Conservation (phyloP, 2,888 invertebrate genomes). For the Lamproptera curius region DNA sequence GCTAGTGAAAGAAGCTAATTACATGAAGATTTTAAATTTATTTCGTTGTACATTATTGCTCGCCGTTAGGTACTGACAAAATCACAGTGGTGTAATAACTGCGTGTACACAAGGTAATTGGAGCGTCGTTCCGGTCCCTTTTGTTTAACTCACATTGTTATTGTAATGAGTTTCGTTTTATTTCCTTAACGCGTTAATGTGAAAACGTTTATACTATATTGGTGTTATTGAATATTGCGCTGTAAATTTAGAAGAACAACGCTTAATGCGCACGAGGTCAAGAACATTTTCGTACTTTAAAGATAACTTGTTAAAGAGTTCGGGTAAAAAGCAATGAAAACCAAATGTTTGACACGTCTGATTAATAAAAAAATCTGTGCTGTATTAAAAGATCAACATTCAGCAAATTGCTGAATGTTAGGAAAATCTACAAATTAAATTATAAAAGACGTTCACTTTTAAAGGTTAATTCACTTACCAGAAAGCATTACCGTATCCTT, state of each 20-base stretch:
- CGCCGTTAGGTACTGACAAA: constrained; percentile 16
- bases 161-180: constrained; percentile 39
- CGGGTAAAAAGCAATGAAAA: too few relatives aligned
- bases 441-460: too few relatives aligned
- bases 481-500: too few relatives aligned
- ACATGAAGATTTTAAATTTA: background rate
- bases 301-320: too few relatives aligned
- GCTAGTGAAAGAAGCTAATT: too few relatives aligned
- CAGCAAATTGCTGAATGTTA: too few relatives aligned
- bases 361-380: too few relatives aligned
- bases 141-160: constrained; percentile 38
- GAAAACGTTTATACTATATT: constrained; percentile 25
- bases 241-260: constrained; percentile 3
- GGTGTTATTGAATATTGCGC: background rate
- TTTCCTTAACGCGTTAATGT: constrained; percentile 38
- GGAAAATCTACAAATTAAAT: too few relatives aligned
- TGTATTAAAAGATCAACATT: too few relatives aligned
- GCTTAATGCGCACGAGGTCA: background rate
- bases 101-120: constrained; percentile 35
- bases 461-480: too few relatives aligned
- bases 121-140: constrained; percentile 51
- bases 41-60: background rate
- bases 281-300: too few relatives aligned
- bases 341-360: too few relatives aligned
- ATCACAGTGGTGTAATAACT: constrained; percentile 25